Evolutionary conservation across 2,797 vertebrate species (phyloP), one percentile per base, ranked within the genome.

Genomic region (Nyctalus aviator): DNA sequence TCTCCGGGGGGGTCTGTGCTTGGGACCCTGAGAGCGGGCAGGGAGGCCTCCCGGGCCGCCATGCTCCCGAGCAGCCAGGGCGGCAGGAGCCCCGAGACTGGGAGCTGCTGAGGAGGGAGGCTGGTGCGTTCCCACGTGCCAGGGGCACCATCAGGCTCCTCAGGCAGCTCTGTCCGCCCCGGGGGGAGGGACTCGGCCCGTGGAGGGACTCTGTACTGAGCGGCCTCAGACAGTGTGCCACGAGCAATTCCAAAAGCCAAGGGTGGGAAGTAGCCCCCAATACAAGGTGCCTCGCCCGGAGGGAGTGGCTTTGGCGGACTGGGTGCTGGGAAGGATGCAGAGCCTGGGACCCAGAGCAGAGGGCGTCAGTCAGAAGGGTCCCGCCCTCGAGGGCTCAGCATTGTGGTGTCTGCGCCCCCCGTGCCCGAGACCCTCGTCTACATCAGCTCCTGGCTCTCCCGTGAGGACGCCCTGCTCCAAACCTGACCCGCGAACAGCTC

Each of bases 201-300:
- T 41, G 37, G 6, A 41, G 37, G 37, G 37, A 41, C 37, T 7
- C 37, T 41, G 37, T 7, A 41, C 37, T 44, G 44, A 44, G 44
- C 44, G 44, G 44, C 44, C 15, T 6, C 13, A 11, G 64, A 71
- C 30, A 10, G 3, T 44, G 27, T 25, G 48, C 30, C 37, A 14
- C 1, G n/a, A 68, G 27, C 62, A 3, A 9, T 14, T n/a, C 18
- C 18, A 3, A 35, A 35, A 53, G 41, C 8, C 79, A 41, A 32
- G 9, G 10, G 4, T 27, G 41, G 3, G 41, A 84, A 21, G 17
- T 12, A 8, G 37, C 20, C 11, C 23, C 4, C 12, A 32, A 15
- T 2, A 4, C 11, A 50, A 6, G 17, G 5, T 5, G 6, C 14
- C 50, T 9, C 14, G 15, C 27, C 27, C 0, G 0, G 25, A 44